phyloP scores from a whole-genome alignment of 2,888 invertebrate genomes.

The Melikaiella ostensackeni region DNA sequence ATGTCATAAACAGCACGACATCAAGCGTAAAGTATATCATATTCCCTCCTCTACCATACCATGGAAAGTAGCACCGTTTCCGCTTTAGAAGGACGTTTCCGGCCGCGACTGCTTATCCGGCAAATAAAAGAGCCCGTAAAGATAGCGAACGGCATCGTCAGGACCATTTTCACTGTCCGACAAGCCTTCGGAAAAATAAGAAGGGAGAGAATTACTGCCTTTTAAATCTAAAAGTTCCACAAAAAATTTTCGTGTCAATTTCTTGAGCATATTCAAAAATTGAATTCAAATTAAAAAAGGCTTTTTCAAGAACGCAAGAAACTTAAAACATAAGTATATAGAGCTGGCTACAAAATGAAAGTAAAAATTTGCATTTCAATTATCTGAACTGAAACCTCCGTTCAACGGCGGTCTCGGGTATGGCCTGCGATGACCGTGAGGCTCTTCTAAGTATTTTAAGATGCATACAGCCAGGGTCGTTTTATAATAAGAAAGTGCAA shows the following conservation, averaged over 20 bases:
- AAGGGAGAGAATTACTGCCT: not conserved
- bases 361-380: too few species aligned
- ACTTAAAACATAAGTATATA: too few species aligned
- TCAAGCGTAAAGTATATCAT: slow-evolving; percentile 15
- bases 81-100: slow-evolving; percentile 47
- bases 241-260: not conserved
- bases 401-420: too few species aligned
- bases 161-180: slow-evolving; percentile 48
- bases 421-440: too few species aligned
- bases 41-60: slow-evolving; percentile 44
- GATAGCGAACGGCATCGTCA: slow-evolving; percentile 38
- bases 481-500: too few species aligned
- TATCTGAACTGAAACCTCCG: too few species aligned
- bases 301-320: too few species aligned
- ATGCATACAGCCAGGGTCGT: too few species aligned
- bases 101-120: slow-evolving; percentile 52
- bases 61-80: slow-evolving; percentile 47
- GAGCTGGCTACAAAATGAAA: too few species aligned
- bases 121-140: slow-evolving; percentile 52
- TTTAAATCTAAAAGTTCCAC: not conserved
- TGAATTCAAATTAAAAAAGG: too few species aligned
- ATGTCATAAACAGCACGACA: slow-evolving; percentile 9
- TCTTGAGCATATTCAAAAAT: not conserved
- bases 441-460: too few species aligned
- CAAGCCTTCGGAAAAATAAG: slow-evolving; percentile 13